Evolutionary conservation across 2,888 invertebrate genomes (phyloP).

Genomic region (Salpingus planirostris): DNA sequence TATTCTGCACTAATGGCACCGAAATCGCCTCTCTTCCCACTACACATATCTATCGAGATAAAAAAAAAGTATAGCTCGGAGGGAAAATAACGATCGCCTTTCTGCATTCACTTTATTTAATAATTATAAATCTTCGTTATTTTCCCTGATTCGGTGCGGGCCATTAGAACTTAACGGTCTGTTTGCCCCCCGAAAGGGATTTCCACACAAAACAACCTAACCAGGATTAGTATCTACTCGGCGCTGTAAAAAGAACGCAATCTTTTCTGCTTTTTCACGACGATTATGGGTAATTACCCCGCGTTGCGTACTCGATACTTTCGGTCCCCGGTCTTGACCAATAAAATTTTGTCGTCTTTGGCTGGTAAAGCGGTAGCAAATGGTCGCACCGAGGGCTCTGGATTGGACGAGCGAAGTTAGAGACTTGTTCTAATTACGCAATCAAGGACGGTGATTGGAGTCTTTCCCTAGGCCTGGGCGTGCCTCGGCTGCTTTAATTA

Average conservation of each 20-base stretch:
- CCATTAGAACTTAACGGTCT: slow-evolving; percentile 27
- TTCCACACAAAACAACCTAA: too few species aligned
- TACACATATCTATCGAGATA: slow-evolving; percentile 3
- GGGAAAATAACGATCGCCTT: too few species aligned
- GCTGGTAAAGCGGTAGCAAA: slow-evolving; percentile 29
- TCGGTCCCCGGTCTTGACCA: too few species aligned
- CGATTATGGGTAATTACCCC: too few species aligned
- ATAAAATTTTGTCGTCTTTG: slow-evolving; percentile 13
- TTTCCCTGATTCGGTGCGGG: slow-evolving; percentile 17
- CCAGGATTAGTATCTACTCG: too few species aligned
- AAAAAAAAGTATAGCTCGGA: too few species aligned
- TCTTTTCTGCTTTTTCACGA: too few species aligned
- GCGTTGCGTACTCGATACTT: too few species aligned
- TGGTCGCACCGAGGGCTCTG: slow-evolving; percentile 29
- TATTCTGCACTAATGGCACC: slow-evolving; percentile 10
- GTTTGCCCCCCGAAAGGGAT: slow-evolving; percentile 24
- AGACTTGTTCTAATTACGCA: slow-evolving; percentile 42
- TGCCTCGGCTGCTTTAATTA: slow-evolving; percentile 38
- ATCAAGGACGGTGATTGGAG: slow-evolving; percentile 38
- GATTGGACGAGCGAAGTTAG: slow-evolving; percentile 35
- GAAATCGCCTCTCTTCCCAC: slow-evolving; percentile 2
- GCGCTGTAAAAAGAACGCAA: too few species aligned
- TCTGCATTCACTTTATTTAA: slow-evolving; percentile 12
- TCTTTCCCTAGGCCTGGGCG: slow-evolving; percentile 29
- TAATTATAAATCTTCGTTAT: slow-evolving; percentile 22